Conservation (phyloP, 1,140 invertebrate species). For the Cataglyphis hispanica region DNA sequence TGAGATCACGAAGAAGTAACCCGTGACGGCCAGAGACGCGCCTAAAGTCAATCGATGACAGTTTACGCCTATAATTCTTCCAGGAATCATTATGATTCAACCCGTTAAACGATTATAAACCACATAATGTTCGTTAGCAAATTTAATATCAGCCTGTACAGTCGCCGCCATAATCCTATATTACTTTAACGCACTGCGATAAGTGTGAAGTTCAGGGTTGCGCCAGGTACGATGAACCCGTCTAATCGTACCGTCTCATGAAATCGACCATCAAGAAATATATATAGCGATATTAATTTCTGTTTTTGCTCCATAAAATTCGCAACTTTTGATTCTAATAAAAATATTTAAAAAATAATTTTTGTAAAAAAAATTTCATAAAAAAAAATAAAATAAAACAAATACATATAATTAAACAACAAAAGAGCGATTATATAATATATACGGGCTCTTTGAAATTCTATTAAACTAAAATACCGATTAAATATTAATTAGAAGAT, state of each 20-base stretch:
- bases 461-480: neutral
- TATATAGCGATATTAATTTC: constrained; percentile 22
- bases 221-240: constrained; percentile 72
- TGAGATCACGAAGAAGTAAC: neutral
- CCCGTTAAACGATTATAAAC: constrained; percentile 73
- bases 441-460: neutral
- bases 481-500: neutral
- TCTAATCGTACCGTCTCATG: constrained; percentile 28
- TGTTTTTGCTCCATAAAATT: neutral
- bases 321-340: neutral
- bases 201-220: constrained; percentile 67
- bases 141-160: constrained; percentile 64
- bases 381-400: neutral
- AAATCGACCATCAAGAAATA: constrained; percentile 35
- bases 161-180: constrained; percentile 61
- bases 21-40: constrained; percentile 7
- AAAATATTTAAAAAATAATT: neutral
- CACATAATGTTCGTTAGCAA: constrained; percentile 72
- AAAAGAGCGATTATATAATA: neutral
- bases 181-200: constrained; percentile 69
- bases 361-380: neutral
- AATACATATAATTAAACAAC: neutral
- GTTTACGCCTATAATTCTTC: constrained; percentile 67
- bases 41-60: constrained; percentile 55
- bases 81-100: constrained; percentile 71